Conservation (phyloP, 2,888 invertebrate species). For the Lampropteryx suffumata region DNA sequence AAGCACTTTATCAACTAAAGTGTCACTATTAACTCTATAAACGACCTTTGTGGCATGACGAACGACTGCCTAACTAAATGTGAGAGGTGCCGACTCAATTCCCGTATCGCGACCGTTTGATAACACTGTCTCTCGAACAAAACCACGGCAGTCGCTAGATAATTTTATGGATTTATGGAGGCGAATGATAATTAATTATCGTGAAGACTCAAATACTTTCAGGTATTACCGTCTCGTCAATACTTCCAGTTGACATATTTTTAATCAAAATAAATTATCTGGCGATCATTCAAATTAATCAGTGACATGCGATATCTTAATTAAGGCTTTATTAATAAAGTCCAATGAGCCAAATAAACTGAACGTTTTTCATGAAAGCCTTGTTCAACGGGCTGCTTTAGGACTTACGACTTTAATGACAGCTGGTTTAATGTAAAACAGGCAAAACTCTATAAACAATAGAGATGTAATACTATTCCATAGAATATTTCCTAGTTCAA, state of each 20-base stretch:
- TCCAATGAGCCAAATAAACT: constrained; percentile 64
- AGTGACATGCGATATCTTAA: constrained; percentile 71
- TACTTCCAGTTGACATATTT: constrained; percentile 58
- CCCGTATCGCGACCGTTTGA: too few species aligned
- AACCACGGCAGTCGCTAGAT: too few species aligned
- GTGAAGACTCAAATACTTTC: constrained; percentile 13
- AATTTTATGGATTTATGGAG: neutral
- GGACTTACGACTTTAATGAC: neutral
- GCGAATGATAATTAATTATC: constrained; percentile 13
- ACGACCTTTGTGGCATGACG: too few species aligned
- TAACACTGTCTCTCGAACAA: too few species aligned
- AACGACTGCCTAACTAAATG: too few species aligned
- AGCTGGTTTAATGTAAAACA: too few species aligned
- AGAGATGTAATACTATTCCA: too few species aligned
- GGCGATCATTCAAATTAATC: constrained; percentile 71
- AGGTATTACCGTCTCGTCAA: constrained; percentile 26
- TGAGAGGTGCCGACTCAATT: too few species aligned
- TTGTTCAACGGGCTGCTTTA: constrained; percentile 38
- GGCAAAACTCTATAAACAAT: too few species aligned
- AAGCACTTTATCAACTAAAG: neutral
- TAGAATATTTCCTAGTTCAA: too few species aligned
- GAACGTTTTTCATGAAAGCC: constrained; percentile 65
- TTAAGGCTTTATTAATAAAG: constrained; percentile 74
- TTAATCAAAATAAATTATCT: constrained; percentile 66
- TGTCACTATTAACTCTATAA: neutral